phyloP scores from a whole-genome alignment of 2,797 vertebrate species.

The Amniataba percoides region DNA sequence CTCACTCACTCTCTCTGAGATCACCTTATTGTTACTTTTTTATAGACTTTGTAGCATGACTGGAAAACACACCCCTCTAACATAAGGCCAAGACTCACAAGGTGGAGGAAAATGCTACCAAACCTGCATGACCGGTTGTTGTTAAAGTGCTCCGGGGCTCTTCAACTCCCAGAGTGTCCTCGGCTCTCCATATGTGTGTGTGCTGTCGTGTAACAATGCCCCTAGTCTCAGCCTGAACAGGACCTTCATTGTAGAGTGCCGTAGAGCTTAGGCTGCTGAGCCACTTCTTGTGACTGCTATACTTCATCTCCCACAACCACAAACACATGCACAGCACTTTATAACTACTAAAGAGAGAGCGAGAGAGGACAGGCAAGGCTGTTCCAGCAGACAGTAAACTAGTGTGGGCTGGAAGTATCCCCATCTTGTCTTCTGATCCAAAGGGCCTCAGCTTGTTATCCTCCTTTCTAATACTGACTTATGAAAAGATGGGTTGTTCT shows the following conservation, averaged over 20 bases:
- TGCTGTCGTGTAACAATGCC: conserved; percentile 78
- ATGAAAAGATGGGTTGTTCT: conserved; percentile 46
- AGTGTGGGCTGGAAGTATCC: conserved; percentile 56
- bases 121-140: conserved; percentile 73
- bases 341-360: conserved; percentile 54
- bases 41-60: neutral
- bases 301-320: conserved; percentile 78
- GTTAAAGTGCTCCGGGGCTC: conserved; percentile 55
- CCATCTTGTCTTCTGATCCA: conserved; percentile 38
- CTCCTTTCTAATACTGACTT: conserved; percentile 27
- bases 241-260: conserved; percentile 81
- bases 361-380: conserved; percentile 31
- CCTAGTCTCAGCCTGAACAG: conserved; percentile 84
- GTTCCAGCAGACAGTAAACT: conserved; percentile 57
- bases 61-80: neutral
- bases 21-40: conserved; percentile 7
- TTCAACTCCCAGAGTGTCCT: conserved; percentile 72
- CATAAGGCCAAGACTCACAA: conserved; percentile 30
- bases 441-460: conserved; percentile 37
- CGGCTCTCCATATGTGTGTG: conserved; percentile 73
- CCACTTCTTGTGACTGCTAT: conserved; percentile 85
- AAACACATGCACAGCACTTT: conserved; percentile 67
- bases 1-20: neutral
- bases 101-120: conserved; percentile 60
- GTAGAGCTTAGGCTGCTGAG: conserved; percentile 82